phyloP scores from a whole-genome alignment of 1,140 invertebrate genomes.

The Choristoneura fumiferana region DNA sequence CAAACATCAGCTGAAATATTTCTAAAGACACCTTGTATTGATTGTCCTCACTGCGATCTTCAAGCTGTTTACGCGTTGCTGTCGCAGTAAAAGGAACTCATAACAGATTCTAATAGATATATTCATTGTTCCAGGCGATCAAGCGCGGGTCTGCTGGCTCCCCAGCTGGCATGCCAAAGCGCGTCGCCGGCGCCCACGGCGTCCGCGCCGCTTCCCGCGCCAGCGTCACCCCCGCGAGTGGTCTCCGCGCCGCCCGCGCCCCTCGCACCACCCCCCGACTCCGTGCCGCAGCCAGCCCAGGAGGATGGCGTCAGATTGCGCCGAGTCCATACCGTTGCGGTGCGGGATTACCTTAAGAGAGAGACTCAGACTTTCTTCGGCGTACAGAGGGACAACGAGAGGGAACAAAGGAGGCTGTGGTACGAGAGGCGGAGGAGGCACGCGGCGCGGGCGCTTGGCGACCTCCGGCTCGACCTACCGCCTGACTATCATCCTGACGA shows the following conservation, averaged over 20 bases:
- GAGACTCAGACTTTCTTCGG: slow-evolving; percentile 90
- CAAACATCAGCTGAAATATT: too few relatives aligned
- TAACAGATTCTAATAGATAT: not conserved
- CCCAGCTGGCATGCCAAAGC: slow-evolving; percentile 66
- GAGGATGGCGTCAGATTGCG: slow-evolving; percentile 66
- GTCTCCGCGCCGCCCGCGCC: slow-evolving; percentile 55
- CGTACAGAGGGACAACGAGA: slow-evolving; percentile 85
- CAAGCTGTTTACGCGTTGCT: too few relatives aligned
- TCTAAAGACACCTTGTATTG: too few relatives aligned
- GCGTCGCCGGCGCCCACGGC: slow-evolving; percentile 50
- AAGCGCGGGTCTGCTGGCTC: slow-evolving; percentile 61
- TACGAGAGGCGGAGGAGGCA: slow-evolving; percentile 85
- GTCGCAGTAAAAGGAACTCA: too few relatives aligned
- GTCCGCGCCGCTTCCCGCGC: slow-evolving; percentile 55
- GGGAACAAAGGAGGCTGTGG: slow-evolving; percentile 85
- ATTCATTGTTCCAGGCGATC: slow-evolving; percentile 59
- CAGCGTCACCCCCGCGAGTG: slow-evolving; percentile 63
- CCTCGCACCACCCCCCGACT: slow-evolving; percentile 47
- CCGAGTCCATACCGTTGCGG: slow-evolving; percentile 56
- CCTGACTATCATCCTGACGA: slow-evolving; percentile 80
- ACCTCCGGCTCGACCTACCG: slow-evolving; percentile 80
- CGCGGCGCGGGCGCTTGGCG: slow-evolving; percentile 84
- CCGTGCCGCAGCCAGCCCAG: slow-evolving; percentile 57
- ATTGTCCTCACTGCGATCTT: too few relatives aligned
- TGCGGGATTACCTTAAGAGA: slow-evolving; percentile 83